Evolutionary conservation across 2,797 vertebrate genomes (phyloP), one percentile per base, ranked within the genome.

Genomic region (Amblyopsis hoosieri): DNA sequence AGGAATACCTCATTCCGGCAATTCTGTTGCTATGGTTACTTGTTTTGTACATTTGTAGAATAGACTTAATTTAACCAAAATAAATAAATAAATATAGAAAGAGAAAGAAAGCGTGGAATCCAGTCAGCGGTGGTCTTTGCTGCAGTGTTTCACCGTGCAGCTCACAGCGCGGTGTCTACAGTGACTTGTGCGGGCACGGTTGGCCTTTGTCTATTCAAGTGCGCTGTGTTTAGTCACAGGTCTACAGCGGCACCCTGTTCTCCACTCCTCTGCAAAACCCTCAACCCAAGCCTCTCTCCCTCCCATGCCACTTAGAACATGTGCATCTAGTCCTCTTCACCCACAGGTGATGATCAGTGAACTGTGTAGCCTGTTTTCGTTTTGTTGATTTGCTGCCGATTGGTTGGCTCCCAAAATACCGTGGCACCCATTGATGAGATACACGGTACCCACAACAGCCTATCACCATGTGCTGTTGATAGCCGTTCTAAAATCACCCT

Each of bases 1-100:
- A 88, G 70, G 60, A 87, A 74, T 74, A 60, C 79, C 72, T 90
- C 37, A 84, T 85, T 89, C 74, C 81, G 64, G 69, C 85, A 84
- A 86, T 87, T 88, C 83, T 86, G 91, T 91, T 93, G 89, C 90
- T 83, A 91, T 93, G 91, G 91, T 91, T 87, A 92, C 92, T 82
- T 85, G 77, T 89, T 93, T 92, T 88, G 86, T 89, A 78, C 85
- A 87, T 84, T 88, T 89, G 83, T 89, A 85, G 84, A 90, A 90
- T 84, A 81, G 75, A 88, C 84, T 87, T 86, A 66, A 83, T 90
- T 87, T 85, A 67, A 75, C 67, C 80, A 75, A 83, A 85, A 4
- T 29, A 29, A 29, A 29, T 29, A 29, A 29, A 29, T 29, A 29
- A 29, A 29, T 29, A 29, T 29, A 29, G 23, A 29, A 29, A 29